Base-by-base conservation (phyloP, 2,888 invertebrate species). In the Himalopsyche tibetana region DNA sequence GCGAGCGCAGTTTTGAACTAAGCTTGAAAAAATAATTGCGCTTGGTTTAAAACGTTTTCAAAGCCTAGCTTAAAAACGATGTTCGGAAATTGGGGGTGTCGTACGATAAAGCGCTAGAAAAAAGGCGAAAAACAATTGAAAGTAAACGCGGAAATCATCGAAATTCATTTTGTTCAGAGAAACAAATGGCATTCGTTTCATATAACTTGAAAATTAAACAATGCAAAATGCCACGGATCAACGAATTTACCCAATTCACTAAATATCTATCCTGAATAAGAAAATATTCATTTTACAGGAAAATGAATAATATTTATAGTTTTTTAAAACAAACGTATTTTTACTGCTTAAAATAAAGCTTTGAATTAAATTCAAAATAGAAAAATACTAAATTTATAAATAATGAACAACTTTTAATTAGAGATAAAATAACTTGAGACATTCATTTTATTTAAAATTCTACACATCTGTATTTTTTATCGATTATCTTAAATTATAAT, bases 21-120 rank as follows among this genome's bases (percentile, higher is more conserved):
- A n/a, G 63, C 63, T 28, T n/a, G 63, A 4, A 63, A 63, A 56
- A 63, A 63, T 63, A 63, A 63, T 63, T 63, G 63, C 63, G 19
- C 19, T 4, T 4, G 15, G 19, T 3, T 19, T 63, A 19, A 63
- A 28, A 63, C 19, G 28, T 63, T 63, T 63, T 63, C 28, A 6
- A 19, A 63, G 63, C 19, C 28, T 19, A 63, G 63, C 19, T 63
- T 63, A 3, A 63, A 63, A 63, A 19, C 19, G 63, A 55, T 56
- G 56, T 56, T 56, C 9, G 56, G n/a, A 28, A 19, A 63, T 63
- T 63, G 6, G 19, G 9, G 28, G 63, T 6, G 63, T 11, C 9
- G n/a, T 2, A 56, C n/a, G 56, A 56, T 56, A 56, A 56, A 56
- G n/a, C 56, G 56, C n/a, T 56, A 6, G 15, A 63, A 19, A 63